Evolutionary conservation across 2,797 vertebrate species (phyloP).

Genomic region (Limosa lapponica): DNA sequence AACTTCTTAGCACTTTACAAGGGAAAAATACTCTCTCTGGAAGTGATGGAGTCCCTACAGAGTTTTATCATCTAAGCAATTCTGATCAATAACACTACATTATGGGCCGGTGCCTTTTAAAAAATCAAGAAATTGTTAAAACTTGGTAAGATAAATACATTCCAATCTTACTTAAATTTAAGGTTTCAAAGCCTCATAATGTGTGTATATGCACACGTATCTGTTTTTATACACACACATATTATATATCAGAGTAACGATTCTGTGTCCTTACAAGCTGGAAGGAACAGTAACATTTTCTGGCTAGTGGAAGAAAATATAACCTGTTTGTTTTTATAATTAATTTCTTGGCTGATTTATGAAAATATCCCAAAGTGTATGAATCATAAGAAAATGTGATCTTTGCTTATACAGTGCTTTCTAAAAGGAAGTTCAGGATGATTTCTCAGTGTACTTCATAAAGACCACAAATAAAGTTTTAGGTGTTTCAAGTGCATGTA

Average conservation of each 20-base stretch:
- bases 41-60: not conserved
- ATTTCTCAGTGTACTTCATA: not conserved
- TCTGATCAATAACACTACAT: conserved; percentile 54
- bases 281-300: not conserved
- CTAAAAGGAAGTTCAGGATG: not conserved
- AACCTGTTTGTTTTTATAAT: not conserved
- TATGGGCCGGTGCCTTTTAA: not conserved
- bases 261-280: not conserved
- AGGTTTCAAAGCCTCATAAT: not conserved
- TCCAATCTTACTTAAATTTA: not conserved
- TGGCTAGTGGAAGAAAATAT: not conserved
- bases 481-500: not conserved
- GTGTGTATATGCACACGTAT: not conserved
- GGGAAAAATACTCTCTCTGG: conserved; percentile 19
- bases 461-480: not conserved
- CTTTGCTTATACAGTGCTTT: not conserved
- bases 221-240: not conserved
- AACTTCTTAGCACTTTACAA: conserved; percentile 44
- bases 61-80: conserved; percentile 41
- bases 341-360: not conserved
- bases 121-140: conserved; percentile 29
- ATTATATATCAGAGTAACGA: not conserved
- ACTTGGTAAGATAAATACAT: not conserved
- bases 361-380: not conserved
- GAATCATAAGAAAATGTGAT: not conserved